phyloP scores from a whole-genome alignment of 2,888 invertebrate genomes.

The Leucophenga maculata region DNA sequence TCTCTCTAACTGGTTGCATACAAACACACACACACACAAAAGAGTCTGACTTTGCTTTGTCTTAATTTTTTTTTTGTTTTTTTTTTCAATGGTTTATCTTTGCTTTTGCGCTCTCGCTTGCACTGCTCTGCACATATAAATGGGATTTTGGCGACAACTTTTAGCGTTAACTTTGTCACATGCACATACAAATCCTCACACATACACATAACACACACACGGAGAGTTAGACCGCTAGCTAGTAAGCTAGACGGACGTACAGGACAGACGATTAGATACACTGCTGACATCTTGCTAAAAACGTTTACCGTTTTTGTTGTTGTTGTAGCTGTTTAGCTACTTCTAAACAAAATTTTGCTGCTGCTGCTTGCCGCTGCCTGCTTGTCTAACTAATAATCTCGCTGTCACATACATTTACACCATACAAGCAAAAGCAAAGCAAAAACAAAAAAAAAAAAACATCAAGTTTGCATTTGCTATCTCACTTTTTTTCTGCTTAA shows the following conservation, averaged over 20 bases:
- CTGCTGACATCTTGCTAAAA: background rate
- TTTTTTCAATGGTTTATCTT: slow-evolving; percentile 43
- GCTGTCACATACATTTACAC: slow-evolving; percentile 6
- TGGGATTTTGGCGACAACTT: slow-evolving; percentile 35
- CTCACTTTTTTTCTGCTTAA: background rate
- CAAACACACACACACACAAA: slow-evolving; percentile 6
- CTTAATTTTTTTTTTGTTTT: slow-evolving; percentile 50
- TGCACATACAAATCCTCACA: background rate
- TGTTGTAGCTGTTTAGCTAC: slow-evolving; percentile 42
- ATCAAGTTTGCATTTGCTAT: background rate
- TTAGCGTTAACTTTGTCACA: slow-evolving; percentile 62
- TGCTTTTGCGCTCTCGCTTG: slow-evolving; percentile 51
- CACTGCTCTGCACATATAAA: slow-evolving; percentile 40
- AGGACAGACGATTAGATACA: too few relatives aligned
- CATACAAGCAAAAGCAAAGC: background rate
- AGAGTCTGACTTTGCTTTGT: slow-evolving; percentile 47
- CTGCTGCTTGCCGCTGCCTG: slow-evolving; percentile 19
- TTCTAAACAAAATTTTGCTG: slow-evolving; percentile 54
- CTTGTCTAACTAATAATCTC: background rate
- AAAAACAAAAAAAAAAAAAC: too few relatives aligned
- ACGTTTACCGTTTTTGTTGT: slow-evolving; percentile 4
- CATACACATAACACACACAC: slow-evolving; percentile 41
- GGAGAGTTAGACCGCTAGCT: slow-evolving; percentile 43
- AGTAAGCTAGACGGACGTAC: slow-evolving; percentile 7
- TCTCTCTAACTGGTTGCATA: slow-evolving; percentile 9